phyloP scores from a whole-genome alignment of 2,797 vertebrate species.

The Eulemur rubriventer region DNA sequence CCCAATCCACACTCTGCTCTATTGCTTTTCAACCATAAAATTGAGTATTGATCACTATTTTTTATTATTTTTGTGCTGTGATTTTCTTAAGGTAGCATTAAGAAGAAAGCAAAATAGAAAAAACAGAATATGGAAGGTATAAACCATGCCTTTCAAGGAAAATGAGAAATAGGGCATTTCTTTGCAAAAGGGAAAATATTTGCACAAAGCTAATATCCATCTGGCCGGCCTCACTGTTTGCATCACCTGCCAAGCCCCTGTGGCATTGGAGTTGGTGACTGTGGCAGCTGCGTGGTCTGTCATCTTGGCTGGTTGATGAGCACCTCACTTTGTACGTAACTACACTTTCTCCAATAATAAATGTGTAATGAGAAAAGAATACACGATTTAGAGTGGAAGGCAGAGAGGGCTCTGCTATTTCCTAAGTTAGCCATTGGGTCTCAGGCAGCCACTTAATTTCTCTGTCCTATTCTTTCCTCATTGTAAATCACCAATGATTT shows the following conservation, averaged over 20 bases:
- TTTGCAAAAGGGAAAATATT: not conserved
- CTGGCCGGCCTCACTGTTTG: not conserved
- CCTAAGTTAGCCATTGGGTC: not conserved
- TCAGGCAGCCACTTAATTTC: not conserved
- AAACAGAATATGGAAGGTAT: not conserved
- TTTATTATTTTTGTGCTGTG: not conserved
- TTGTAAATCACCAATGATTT: not conserved
- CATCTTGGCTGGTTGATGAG: not conserved
- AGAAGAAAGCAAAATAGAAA: not conserved
- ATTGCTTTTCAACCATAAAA: not conserved
- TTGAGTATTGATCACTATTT: not conserved
- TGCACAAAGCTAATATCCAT: not conserved
- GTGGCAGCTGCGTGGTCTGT: not conserved
- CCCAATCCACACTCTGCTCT: not conserved
- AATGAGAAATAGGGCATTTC: not conserved
- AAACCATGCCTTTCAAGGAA: not conserved
- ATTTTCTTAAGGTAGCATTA: not conserved
- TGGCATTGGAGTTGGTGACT: not conserved
- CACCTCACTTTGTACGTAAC: not conserved
- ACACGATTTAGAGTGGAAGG: not conserved
- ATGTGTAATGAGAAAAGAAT: not conserved
- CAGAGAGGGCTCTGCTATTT: not conserved
- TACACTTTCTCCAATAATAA: not conserved
- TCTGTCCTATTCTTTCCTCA: not conserved
- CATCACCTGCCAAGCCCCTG: not conserved